These are phyloP conservation scores for Leptocoma aspasia DNA, from an alignment of 2,113 vertebrate species.

Conservation along the genomic window DNA sequence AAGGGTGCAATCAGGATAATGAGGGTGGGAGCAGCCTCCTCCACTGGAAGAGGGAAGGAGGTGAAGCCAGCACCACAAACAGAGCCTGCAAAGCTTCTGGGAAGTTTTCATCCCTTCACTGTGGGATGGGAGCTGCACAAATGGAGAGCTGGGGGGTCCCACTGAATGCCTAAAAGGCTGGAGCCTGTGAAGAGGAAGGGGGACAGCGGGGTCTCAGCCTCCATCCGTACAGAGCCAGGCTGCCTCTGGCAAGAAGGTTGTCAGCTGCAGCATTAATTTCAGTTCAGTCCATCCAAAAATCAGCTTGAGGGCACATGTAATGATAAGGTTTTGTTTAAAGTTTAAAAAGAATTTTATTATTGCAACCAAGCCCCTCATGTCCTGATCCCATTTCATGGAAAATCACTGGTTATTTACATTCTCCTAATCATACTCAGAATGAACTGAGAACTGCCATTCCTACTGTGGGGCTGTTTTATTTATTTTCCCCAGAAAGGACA, in stretches of 20 bases:
- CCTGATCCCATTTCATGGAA: neutral
- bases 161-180: neutral
- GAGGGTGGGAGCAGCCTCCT: neutral
- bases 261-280: neutral
- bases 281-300: neutral
- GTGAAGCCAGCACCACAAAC: rapidly evolving
- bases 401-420: neutral
- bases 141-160: neutral
- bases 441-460: neutral
- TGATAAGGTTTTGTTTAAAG: neutral
- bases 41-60: neutral
- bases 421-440: neutral
- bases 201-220: rapidly evolving
- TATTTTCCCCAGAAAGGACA: neutral
- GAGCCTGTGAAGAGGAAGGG: neutral
- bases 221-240: neutral
- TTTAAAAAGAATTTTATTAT: neutral
- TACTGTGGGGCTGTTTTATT: neutral
- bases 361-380: neutral
- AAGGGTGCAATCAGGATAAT: neutral
- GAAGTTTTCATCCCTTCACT: neutral
- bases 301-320: neutral
- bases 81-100: neutral
- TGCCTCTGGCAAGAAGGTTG: neutral
- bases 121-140: neutral